These are phyloP conservation scores for Amblyjoppa fuscipennis DNA, from an alignment of 2,888 invertebrate genomes.

Conservation along the genomic window DNA sequence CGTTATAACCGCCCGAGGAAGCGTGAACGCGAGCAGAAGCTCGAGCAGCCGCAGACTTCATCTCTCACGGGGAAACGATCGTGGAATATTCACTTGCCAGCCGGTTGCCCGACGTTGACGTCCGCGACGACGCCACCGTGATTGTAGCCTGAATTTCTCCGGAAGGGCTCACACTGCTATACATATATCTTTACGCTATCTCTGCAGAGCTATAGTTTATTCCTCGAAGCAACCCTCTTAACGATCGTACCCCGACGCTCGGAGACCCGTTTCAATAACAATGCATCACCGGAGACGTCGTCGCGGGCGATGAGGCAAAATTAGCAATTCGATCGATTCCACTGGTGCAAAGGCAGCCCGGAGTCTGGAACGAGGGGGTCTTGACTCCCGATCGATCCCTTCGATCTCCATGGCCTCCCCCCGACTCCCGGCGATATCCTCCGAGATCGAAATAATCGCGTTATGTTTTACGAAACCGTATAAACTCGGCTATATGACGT, in stretches of 20 bases:
- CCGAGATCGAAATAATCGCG: slow-evolving; percentile 42
- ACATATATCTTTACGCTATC: not conserved
- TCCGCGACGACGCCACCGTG: slow-evolving; percentile 12
- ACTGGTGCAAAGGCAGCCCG: slow-evolving; percentile 29
- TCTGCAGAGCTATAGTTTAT: slow-evolving; percentile 4
- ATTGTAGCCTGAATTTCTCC: slow-evolving; percentile 11
- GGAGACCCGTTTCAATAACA: slow-evolving; percentile 51
- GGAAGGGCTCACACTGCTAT: not conserved
- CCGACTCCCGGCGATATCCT: slow-evolving; percentile 7
- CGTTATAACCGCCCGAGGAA: slow-evolving; percentile 41
- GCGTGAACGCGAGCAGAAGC: slow-evolving; percentile 11
- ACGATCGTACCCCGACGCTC: slow-evolving; percentile 20
- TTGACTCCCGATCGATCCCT: slow-evolving; percentile 55
- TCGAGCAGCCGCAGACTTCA: not conserved
- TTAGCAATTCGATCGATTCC: slow-evolving; percentile 62
- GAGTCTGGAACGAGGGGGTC: slow-evolving; percentile 41
- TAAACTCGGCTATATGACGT: slow-evolving; percentile 17
- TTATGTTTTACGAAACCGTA: slow-evolving; percentile 44
- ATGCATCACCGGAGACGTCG: slow-evolving; percentile 50
- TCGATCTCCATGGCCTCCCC: slow-evolving; percentile 32
- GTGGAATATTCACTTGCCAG: slow-evolving; percentile 63
- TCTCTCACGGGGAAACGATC: slow-evolving; percentile 29
- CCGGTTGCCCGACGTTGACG: not conserved
- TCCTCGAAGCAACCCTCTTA: not conserved
- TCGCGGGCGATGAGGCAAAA: slow-evolving; percentile 58